Percentiles rank a stretch among this genome's conserved stretches.
phyloP scores from a whole-genome alignment of 2,797 vertebrate genomes.

The Gobio occitaniae region DNA sequence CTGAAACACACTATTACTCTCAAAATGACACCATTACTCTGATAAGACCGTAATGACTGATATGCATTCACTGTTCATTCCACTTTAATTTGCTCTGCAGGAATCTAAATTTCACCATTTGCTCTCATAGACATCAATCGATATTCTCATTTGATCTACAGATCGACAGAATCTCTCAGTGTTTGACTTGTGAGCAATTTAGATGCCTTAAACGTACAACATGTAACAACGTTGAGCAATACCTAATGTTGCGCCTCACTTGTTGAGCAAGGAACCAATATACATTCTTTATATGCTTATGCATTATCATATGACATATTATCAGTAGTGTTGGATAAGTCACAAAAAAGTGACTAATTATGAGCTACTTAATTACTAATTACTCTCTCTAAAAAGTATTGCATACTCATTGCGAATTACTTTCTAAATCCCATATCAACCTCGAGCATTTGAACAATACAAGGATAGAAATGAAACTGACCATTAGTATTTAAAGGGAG shows the following conservation, averaged over 20 bases:
- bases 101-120: conserved; percentile 54
- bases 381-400: too few species aligned
- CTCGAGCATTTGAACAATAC: too few species aligned
- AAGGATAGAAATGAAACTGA: too few species aligned
- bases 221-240: not conserved
- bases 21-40: conserved; percentile 3
- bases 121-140: conserved; percentile 20
- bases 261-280: not conserved
- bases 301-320: not conserved
- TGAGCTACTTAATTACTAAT: too few species aligned
- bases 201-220: not conserved
- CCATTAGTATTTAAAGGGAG: not conserved
- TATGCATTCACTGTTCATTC: conserved; percentile 42
- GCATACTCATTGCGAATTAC: not conserved
- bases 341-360: too few species aligned
- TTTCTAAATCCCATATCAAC: not conserved
- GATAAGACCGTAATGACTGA: conserved; percentile 45
- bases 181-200: conserved; percentile 1
- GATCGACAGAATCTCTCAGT: not conserved
- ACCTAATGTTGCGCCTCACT: not conserved
- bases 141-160: conserved; percentile 12
- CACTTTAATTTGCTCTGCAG: conserved; percentile 56
- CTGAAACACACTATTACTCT: conserved; percentile 37
- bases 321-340: not conserved
- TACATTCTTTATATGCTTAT: not conserved